Base-by-base conservation (phyloP, 2,113 vertebrate genomes). In the Petroica traversi region DNA sequence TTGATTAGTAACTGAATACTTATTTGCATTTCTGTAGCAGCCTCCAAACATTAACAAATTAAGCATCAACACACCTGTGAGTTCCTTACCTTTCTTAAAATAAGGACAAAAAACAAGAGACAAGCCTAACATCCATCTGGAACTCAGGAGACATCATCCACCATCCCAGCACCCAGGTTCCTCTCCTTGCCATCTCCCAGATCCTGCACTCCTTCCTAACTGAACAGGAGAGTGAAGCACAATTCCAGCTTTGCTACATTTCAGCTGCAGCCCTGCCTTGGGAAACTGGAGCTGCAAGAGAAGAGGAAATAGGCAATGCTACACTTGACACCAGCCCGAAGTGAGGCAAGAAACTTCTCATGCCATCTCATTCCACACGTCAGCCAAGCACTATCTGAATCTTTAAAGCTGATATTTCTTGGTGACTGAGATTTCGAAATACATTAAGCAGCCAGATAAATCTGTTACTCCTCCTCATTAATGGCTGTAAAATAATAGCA, bases 1-100 rank as follows among this genome's bases (percentile, higher is more conserved):
- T 85, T 84, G 45, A 90, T 95, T 88, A 94, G 67, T 9, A 88
- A 43, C 67, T 25, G 33, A 90, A 94, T 33, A 22, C 43, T 46
- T 79, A 76, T 59, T 55, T 13, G 5, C 34, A 88, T 80, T 83
- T 83, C 85, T 88, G 45, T 19, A 88, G 78, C 79, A 92, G 52
- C 55, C 43, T 88, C 71, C 51, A 90, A 93, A 77, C 40, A 77
- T 57, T 11, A 71, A 34, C 26, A 73, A 85, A 90, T 74, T 85
- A 89, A 88, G 36, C 31, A 76, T 33, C 89, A 90, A 62, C 57
- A 68, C 51, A 93, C 23, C 46, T 55, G 49, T 8, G 11, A 79
- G 22, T 20, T 82, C n/a, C 81, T 87, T 72, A 68, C 9, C 41
- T 75, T 75, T 34, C 68, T 59, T 71, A 84, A 92, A 87, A 85